phyloP scores from a whole-genome alignment of 2,888 invertebrate species.

The Dendrolimus pini region DNA sequence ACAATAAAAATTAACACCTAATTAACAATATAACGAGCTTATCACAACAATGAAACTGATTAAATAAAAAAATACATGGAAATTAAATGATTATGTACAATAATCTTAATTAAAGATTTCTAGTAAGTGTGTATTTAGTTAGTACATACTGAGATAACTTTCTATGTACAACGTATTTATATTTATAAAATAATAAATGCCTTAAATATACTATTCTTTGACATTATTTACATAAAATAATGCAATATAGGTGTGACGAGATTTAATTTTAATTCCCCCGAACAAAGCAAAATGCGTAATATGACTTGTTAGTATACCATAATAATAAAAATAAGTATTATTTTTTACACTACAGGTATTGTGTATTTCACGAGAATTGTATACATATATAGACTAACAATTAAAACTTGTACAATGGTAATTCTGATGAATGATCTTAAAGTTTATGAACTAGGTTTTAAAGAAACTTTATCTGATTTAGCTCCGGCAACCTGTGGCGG shows the following conservation, averaged over 20 bases:
- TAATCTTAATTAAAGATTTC: not conserved
- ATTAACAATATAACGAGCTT: constrained; percentile 26
- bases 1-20: constrained; percentile 5
- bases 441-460: not conserved
- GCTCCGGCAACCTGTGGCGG: constrained; percentile 22
- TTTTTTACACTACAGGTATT: not conserved
- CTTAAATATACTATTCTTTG: not conserved
- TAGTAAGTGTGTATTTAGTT: not conserved
- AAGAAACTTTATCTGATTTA: constrained; percentile 4
- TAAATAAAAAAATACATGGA: not conserved
- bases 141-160: not conserved
- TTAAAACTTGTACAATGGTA: not conserved
- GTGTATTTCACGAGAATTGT: not conserved
- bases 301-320: too few species aligned
- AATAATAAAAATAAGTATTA: too few species aligned
- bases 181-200: not conserved
- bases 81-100: not conserved
- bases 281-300: too few species aligned
- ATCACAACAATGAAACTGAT: constrained; percentile 32
- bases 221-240: not conserved
- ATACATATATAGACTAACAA: too few species aligned
- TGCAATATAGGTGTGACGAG: too few species aligned
- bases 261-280: too few species aligned
- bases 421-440: not conserved
- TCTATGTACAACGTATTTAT: not conserved